Percentiles rank a stretch among this genome's conserved stretches.
Conservation (phyloP, 2,113 vertebrate species). For the Nothocercus nigrocapillus region DNA sequence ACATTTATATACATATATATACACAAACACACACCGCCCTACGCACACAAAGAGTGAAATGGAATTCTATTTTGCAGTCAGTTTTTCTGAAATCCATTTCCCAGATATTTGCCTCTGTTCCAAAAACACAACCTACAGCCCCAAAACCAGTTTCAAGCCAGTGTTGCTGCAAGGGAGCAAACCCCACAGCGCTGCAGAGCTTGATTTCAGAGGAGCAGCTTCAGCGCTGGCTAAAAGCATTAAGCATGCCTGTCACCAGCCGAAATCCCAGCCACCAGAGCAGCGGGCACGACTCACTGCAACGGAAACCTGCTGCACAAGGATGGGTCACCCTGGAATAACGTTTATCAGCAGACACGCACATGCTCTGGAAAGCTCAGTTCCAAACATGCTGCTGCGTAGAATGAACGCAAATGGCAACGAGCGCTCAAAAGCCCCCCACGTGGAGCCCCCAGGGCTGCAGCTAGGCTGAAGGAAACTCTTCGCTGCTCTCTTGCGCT, state of each 20-base stretch:
- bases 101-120: not conserved
- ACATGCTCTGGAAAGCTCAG: not conserved
- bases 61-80: not conserved
- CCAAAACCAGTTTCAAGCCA: not conserved
- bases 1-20: not conserved
- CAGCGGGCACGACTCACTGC: not conserved
- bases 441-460: not conserved
- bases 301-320: accelerated
- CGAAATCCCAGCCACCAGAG: not conserved
- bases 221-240: not conserved
- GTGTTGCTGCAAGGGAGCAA: not conserved
- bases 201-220: not conserved
- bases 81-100: not conserved
- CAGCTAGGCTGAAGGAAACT: slow-evolving; percentile 2
- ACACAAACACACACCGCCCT: not conserved
- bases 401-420: not conserved
- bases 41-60: not conserved
- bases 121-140: not conserved
- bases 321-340: accelerated
- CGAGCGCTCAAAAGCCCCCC: accelerated
- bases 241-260: not conserved
- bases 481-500: not conserved
- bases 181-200: not conserved
- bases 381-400: not conserved
- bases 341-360: not conserved